Percentiles rank a stretch among this genome's conserved stretches.
phyloP scores from a whole-genome alignment of 1,140 invertebrate species.

The Euwallacea similis region DNA sequence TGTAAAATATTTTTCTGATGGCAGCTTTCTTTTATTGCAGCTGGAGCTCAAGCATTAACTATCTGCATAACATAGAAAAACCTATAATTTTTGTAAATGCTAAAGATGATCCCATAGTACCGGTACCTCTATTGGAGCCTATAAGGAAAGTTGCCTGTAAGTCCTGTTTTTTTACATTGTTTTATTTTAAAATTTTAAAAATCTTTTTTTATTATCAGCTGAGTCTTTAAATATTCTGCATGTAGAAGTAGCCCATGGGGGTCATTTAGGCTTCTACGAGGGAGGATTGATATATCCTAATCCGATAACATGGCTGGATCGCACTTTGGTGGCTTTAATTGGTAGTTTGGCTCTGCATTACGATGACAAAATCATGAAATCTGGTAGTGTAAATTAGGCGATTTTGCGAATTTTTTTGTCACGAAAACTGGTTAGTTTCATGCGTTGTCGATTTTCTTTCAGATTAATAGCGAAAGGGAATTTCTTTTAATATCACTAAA shows the following conservation, averaged over 20 bases:
- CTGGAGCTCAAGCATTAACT: slow-evolving; percentile 78
- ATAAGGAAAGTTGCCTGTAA: slow-evolving; percentile 77
- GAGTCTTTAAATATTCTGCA: slow-evolving; percentile 70
- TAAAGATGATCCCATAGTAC: slow-evolving; percentile 86
- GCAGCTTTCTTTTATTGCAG: slow-evolving; percentile 12
- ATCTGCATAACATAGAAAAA: slow-evolving; percentile 72
- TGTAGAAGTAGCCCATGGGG: slow-evolving; percentile 83
- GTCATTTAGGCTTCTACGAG: slow-evolving; percentile 92
- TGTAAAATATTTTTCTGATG: not conserved
- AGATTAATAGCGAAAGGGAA: too few relatives aligned
- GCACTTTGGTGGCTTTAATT: slow-evolving; percentile 73
- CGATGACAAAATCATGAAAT: slow-evolving; percentile 53
- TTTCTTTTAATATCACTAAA: too few relatives aligned
- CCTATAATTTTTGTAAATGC: slow-evolving; percentile 91
- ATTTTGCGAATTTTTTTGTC: too few relatives aligned
- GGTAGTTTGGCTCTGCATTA: slow-evolving; percentile 68
- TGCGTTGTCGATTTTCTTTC: too few relatives aligned
- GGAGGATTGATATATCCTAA: slow-evolving; percentile 81
- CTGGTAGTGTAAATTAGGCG: too few relatives aligned
- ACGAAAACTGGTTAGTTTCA: too few relatives aligned
- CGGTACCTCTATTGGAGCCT: slow-evolving; percentile 68
- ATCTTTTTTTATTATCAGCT: slow-evolving; percentile 58
- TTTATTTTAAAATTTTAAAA: not conserved
- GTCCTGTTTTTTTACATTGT: slow-evolving; percentile 45
- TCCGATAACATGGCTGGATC: slow-evolving; percentile 88